Conservation (phyloP, 1,140 invertebrate species). For the Drosophila pallidifrons region DNA sequence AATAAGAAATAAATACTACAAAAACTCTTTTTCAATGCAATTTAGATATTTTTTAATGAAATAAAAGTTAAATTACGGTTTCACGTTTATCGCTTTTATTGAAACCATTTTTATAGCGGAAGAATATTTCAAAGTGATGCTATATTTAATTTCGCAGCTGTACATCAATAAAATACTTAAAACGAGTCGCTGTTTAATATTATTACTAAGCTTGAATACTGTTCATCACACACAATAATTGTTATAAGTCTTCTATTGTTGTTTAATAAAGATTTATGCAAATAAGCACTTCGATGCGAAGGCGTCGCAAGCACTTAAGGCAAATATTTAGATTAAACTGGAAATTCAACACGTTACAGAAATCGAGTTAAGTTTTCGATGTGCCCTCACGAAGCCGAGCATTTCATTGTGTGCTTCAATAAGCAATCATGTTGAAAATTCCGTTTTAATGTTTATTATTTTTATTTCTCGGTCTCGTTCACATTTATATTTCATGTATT, state of each 20-base stretch:
- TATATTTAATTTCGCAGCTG: no score
- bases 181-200: neutral
- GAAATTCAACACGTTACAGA: constrained; percentile 15
- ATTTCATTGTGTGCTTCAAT: constrained; percentile 15
- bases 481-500: neutral
- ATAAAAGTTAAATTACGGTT: no score
- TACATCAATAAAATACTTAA: neutral
- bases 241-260: constrained; percentile 3
- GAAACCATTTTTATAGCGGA: no score
- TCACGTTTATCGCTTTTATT: no score
- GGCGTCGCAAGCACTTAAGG: constrained; percentile 4
- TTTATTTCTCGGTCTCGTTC: neutral
- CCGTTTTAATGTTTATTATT: neutral
- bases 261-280: constrained; percentile 21
- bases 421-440: constrained; percentile 18
- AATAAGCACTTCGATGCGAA: constrained; percentile 11
- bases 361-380: neutral
- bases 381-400: neutral
- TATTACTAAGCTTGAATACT: constrained; percentile 4
- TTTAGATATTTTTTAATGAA: no score
- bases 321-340: constrained; percentile 20
- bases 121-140: no score
- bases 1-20: no score
- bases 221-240: neutral
- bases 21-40: no score